Conservation (phyloP, 1,140 invertebrate species). For the Drosophila ananassae region DNA sequence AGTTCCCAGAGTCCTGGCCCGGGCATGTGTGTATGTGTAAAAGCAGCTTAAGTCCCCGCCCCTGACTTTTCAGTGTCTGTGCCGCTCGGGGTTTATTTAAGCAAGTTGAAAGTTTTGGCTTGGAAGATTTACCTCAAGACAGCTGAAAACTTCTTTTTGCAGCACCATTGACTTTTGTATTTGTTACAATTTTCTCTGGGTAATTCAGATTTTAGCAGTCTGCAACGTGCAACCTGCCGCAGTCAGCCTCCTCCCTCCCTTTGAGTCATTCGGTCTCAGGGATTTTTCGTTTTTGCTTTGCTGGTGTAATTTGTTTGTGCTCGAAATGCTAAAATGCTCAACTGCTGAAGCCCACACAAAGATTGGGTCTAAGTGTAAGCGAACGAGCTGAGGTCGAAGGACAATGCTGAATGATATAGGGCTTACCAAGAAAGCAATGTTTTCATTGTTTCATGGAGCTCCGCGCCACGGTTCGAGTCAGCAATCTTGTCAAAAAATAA, state of each 20-base stretch:
- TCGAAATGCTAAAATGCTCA: slow-evolving; percentile 43
- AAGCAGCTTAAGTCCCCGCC: slow-evolving; percentile 65
- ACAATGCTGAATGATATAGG: slow-evolving; percentile 8
- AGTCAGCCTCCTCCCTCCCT: slow-evolving; percentile 23
- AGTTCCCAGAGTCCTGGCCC: slow-evolving; percentile 51
- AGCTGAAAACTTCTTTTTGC: slow-evolving; percentile 80
- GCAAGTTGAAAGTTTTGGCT: slow-evolving; percentile 78
- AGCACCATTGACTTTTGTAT: slow-evolving; percentile 82
- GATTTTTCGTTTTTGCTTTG: slow-evolving; percentile 62
- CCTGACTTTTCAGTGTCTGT: background rate
- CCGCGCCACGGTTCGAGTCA: background rate
- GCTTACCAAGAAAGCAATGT: background rate
- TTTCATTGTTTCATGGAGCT: background rate
- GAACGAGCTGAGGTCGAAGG: slow-evolving; percentile 20
- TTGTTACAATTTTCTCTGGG: slow-evolving; percentile 72
- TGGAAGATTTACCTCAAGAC: slow-evolving; percentile 77
- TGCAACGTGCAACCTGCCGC: slow-evolving; percentile 51
- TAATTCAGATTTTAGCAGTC: slow-evolving; percentile 60
- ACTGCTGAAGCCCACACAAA: slow-evolving; percentile 58
- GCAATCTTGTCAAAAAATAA: background rate
- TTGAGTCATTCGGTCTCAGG: slow-evolving; percentile 26
- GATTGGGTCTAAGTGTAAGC: slow-evolving; percentile 27
- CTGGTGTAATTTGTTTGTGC: slow-evolving; percentile 70
- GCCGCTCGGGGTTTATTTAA: slow-evolving; percentile 69
- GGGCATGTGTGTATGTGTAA: slow-evolving; percentile 66